A percentile compares a stretch with the other conserved stretches of the same genome.
Conservation (phyloP, 2,113 vertebrate genomes). For the Mobula birostris region DNA sequence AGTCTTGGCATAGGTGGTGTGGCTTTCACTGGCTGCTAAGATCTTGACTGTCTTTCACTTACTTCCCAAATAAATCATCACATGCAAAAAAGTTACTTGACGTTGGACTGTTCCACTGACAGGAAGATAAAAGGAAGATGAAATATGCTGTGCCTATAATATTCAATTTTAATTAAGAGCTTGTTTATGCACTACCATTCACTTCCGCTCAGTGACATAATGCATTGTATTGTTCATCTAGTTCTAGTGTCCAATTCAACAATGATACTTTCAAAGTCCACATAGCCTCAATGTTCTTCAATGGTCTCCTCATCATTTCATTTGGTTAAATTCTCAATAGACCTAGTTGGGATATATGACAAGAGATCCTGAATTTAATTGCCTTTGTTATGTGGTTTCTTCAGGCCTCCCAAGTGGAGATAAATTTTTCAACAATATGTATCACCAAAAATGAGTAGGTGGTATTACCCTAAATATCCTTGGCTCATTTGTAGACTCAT, state of each 20-base stretch:
- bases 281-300: background rate
- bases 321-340: background rate
- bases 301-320: background rate
- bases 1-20: background rate
- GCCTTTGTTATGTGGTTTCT: background rate
- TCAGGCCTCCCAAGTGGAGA: background rate
- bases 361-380: background rate
- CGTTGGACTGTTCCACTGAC: background rate
- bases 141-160: background rate
- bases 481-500: too few species aligned
- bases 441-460: background rate
- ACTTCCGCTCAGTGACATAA: background rate
- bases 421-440: background rate
- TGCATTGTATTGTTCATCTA: too few species aligned
- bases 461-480: background rate
- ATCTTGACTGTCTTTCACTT: background rate
- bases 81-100: background rate
- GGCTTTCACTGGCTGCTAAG: background rate
- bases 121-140: background rate
- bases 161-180: background rate
- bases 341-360: background rate
- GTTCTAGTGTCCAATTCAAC: background rate
- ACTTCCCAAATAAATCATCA: background rate
- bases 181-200: background rate
- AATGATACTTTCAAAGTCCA: background rate